A percentile compares a stretch with the other conserved stretches of the same genome.
Conservation (phyloP, 2,113 vertebrate species). For the Gnathonemus longibarbis region DNA sequence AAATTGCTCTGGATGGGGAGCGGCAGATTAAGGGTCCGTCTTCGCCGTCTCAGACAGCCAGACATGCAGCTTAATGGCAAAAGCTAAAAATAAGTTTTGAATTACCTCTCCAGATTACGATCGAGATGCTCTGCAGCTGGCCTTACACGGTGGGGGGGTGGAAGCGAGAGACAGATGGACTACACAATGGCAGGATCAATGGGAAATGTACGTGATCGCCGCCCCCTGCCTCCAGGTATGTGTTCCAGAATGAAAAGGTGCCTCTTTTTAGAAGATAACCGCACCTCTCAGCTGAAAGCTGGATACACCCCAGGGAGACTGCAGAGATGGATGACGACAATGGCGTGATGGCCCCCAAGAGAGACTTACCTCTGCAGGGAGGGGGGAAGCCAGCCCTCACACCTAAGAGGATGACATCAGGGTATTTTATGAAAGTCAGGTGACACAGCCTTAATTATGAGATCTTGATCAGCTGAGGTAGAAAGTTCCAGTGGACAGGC, state of each 20-base stretch:
- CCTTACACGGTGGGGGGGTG: background rate
- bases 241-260: background rate
- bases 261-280: background rate
- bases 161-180: background rate
- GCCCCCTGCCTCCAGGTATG: background rate
- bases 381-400: background rate
- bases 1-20: background rate
- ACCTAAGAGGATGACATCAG: background rate
- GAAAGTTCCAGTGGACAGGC: background rate
- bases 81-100: slow-evolving; percentile 13
- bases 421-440: background rate
- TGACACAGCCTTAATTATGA: background rate
- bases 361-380: background rate
- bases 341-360: background rate
- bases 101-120: background rate
- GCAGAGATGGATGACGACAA: background rate
- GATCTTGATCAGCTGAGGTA: background rate
- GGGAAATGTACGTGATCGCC: background rate
- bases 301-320: background rate
- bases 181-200: background rate
- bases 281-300: background rate
- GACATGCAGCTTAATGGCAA: background rate
- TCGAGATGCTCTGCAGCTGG: background rate
- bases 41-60: background rate
- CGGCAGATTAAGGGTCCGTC: background rate